Percentiles rank a stretch among this genome's conserved stretches.
These are phyloP conservation scores for Centruroides vittatus DNA, from an alignment of 1,140 invertebrate species.

Conservation along the genomic window DNA sequence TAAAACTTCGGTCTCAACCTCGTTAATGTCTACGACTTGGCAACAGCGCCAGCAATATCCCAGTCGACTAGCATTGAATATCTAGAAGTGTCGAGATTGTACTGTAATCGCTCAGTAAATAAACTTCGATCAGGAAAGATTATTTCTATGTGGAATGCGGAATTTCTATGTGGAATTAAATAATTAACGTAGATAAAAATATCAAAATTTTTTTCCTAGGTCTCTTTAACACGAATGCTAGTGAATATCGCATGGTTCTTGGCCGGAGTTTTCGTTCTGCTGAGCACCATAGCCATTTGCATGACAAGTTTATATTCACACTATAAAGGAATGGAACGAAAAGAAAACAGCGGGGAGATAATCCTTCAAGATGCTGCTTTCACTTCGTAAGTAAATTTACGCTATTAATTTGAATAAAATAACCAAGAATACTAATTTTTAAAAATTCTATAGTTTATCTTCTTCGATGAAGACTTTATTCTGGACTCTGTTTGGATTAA, in stretches of 20 bases:
- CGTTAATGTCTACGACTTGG: too few relatives aligned
- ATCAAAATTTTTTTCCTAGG: neutral
- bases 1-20: too few relatives aligned
- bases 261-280: neutral
- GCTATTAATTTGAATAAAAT: neutral
- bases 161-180: too few relatives aligned
- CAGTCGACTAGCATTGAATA: too few relatives aligned
- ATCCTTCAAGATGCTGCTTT: neutral
- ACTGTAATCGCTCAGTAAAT: too few relatives aligned
- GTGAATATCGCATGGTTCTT: slow-evolving; percentile 6
- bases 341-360: neutral
- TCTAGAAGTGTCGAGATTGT: too few relatives aligned
- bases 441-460: neutral
- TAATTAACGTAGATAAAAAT: too few relatives aligned
- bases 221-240: slow-evolving; percentile 7
- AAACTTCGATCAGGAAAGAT: too few relatives aligned
- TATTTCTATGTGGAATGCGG: too few relatives aligned
- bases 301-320: slow-evolving; percentile 7
- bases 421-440: neutral
- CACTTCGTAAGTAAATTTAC: neutral
- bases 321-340: slow-evolving; percentile 7
- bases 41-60: too few relatives aligned
- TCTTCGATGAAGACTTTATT: slow-evolving; percentile 48
- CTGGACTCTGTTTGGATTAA: slow-evolving; percentile 51
- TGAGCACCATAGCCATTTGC: neutral